Base-by-base conservation (phyloP, 2,888 invertebrate species). In the Gryllus longicercus region DNA sequence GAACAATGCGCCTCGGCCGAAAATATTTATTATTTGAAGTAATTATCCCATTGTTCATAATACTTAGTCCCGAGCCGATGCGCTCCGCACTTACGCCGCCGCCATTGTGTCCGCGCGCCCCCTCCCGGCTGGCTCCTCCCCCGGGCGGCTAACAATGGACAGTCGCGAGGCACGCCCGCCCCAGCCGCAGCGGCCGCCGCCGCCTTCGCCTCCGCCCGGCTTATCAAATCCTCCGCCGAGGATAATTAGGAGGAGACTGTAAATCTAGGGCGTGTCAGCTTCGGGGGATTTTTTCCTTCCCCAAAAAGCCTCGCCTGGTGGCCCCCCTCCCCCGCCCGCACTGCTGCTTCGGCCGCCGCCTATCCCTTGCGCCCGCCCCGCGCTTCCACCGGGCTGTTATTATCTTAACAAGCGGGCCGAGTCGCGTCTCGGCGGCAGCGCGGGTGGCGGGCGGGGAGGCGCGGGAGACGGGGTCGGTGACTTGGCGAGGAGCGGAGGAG, bases 21-120 rank as follows among this genome's bases (percentile, higher is more conserved):
- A 63, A 63, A 63, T 63, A 63, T 63, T 63, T 63, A 63, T 63
- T 63, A 63, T 63, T 63, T 63, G 14, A 63, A 63, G 63, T 63
- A 63, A 63, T 63, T 63, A 63, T 63, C 63, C 63, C 63, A 63
- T 63, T 63, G 63, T 63, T 63, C 63, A n/a, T 63, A n/a, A 63
- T 63, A 14, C 63, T 63, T n/a, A n/a, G 63, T 18, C n/a, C 63
- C 16, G 14, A 63, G n/a, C 63, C 63, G 63, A 14, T 12, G 12
- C 5, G 63, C 63, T 63, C 16, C 63, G 63, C 63, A 63, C 63
- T 63, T 63, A 63, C 63, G 63, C 63, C 16, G 16, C n/a, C 63
- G n/a, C 63, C 63, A 63, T 63, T 63, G 63, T 63, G 12, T 63
- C 63, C 63, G 63, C 38, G 38, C 38, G 38, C 38, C 38, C 38